phyloP scores from a whole-genome alignment of 2,113 vertebrate species.

The Ariopsis seemanni region DNA sequence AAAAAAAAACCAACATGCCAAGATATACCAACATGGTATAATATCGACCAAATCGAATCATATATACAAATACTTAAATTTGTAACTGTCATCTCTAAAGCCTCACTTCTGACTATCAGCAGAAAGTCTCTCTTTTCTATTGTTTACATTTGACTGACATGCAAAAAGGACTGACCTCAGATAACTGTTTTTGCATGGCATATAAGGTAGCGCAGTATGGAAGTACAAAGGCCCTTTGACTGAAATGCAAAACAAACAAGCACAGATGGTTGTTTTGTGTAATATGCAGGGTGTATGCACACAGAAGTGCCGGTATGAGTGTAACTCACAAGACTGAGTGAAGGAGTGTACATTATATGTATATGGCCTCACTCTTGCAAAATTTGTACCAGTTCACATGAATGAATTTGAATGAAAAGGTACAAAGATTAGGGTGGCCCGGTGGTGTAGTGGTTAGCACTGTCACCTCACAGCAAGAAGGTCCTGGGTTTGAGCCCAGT shows the following conservation, averaged over 20 bases:
- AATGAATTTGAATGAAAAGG: no score
- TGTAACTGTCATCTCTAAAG: background rate
- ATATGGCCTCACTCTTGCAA: background rate
- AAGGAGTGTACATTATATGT: background rate
- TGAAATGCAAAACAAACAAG: conserved; percentile 15
- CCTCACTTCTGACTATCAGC: background rate
- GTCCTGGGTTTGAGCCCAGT: no score
- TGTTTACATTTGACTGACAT: background rate
- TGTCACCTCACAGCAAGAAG: no score
- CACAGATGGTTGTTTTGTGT: background rate
- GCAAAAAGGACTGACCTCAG: background rate
- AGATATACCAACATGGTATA: no score
- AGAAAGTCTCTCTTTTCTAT: background rate
- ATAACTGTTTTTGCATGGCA: background rate
- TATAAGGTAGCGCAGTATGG: background rate
- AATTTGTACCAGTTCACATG: background rate
- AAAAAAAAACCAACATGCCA: no score
- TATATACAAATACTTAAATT: no score
- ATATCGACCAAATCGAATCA: no score
- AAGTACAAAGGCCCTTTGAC: background rate
- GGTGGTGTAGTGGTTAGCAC: no score
- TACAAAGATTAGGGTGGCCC: no score
- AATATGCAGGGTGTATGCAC: background rate
- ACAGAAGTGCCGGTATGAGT: background rate
- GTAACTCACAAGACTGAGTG: background rate